Percentiles rank a stretch among this genome's conserved stretches.
phyloP scores from a whole-genome alignment of 2,113 vertebrate species.

The Myotis yumanensis region DNA sequence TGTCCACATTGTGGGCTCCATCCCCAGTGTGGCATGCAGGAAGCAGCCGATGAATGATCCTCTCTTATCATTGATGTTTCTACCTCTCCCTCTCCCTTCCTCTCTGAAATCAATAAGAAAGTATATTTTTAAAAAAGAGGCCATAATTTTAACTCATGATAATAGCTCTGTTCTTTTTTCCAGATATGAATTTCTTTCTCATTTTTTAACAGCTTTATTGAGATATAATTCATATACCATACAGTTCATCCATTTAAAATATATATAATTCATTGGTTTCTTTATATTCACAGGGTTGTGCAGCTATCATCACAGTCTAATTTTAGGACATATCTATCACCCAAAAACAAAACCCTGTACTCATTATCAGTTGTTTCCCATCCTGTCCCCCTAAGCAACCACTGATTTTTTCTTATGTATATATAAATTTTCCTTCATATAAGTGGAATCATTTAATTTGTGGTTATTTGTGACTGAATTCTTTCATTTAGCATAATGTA shows the following conservation, averaged over 20 bases:
- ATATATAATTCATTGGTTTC: not conserved
- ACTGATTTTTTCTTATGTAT: not conserved
- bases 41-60: too few relatives aligned
- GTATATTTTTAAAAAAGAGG: not conserved
- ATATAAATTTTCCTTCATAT: not conserved
- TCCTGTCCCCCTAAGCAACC: not conserved
- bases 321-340: not conserved
- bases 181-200: not conserved
- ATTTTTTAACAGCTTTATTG: not conserved
- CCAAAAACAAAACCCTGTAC: not conserved
- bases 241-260: not conserved
- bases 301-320: not conserved
- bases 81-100: too few relatives aligned
- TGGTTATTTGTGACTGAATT: slow-evolving; percentile 16
- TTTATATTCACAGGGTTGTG: not conserved
- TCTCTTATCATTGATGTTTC: too few relatives aligned
- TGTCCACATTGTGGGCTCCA: too few relatives aligned
- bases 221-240: not conserved
- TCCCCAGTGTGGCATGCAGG: too few relatives aligned
- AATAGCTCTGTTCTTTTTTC: slow-evolving; percentile 20
- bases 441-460: not conserved
- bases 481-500: slow-evolving; percentile 26
- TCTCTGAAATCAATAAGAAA: too few relatives aligned
- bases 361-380: not conserved
- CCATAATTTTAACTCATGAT: not conserved